These are phyloP conservation scores for Pygocentrus nattereri DNA, from an alignment of 2,797 vertebrate species.

Conservation along the genomic window DNA sequence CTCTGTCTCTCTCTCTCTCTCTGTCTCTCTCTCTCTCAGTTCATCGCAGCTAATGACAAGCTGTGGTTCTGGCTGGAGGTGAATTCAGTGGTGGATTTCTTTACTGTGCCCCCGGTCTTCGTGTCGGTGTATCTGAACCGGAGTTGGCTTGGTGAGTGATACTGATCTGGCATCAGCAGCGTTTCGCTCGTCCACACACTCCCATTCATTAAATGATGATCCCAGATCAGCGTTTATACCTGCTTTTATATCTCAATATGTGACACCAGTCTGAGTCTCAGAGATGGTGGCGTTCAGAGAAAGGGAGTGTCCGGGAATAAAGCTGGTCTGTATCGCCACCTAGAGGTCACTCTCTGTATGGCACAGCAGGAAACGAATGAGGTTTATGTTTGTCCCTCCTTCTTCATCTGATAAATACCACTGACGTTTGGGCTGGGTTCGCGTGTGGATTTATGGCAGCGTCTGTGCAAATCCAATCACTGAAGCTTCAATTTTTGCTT, in stretches of 20 bases:
- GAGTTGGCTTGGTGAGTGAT: slow-evolving; percentile 95
- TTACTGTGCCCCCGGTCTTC: slow-evolving; percentile 96
- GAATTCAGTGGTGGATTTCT: slow-evolving; percentile 98
- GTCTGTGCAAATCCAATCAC: not conserved
- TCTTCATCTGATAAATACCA: not conserved
- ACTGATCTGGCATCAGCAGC: not conserved
- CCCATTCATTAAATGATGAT: not conserved
- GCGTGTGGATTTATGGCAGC: not conserved
- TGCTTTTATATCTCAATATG: not conserved
- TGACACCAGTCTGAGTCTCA: not conserved
- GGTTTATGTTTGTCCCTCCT: too few species aligned
- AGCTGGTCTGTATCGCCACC: slow-evolving; percentile 56
- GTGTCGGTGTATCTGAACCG: slow-evolving; percentile 98
- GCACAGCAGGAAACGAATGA: not conserved
- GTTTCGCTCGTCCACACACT: not conserved
- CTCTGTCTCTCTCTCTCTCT: not conserved
- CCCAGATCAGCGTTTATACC: not conserved
- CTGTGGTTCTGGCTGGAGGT: slow-evolving; percentile 99
- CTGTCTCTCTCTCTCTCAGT: slow-evolving; percentile 79
- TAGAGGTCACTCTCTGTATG: slow-evolving; percentile 55
- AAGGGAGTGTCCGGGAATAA: not conserved
- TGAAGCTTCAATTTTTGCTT: not conserved
- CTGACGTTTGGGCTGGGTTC: not conserved
- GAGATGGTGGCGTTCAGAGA: not conserved
- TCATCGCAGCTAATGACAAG: slow-evolving; percentile 98